Evolutionary conservation across 1,140 invertebrate genomes (phyloP), one percentile per base, ranked within the genome.

Genomic region (Drusus annulatus): DNA sequence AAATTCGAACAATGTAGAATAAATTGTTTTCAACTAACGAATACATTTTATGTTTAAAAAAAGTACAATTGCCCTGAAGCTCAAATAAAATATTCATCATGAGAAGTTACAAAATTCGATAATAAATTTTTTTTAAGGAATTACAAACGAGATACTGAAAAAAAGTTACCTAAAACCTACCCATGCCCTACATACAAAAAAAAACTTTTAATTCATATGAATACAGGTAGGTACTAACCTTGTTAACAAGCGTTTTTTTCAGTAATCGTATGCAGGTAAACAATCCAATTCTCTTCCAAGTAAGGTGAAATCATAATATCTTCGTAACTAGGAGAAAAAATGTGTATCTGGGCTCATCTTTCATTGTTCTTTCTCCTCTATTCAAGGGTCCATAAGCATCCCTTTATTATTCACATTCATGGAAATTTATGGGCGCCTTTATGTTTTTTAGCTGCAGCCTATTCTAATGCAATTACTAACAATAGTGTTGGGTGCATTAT

Each of bases 401-500:
- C 62, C 62, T 31, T 65, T n/a, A 45, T 45, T 28, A 13, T 13
- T 10, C 62, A 65, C 21, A 28, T 36, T 65, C 62, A n/a, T 31
- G 23, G 31, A 36, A 65, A n/a, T 15, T 15, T 36, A 25, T 16
- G n/a, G 28, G 62, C 62, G 62, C 62, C 23, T 25, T 65, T 65
- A 65, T 65, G n/a, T 28, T 21, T 65, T 65, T 65, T 65, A 65
- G 17, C 31, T 36, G 31, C 23, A 28, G 23, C 62, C 19, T n/a
- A 65, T 65, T 65, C 62, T 16, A 65, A 36, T 36, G 62, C 23
- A 65, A 65, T 65, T 65, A 65, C 25, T 16, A 28, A 65, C 62
- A 65, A 65, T 65, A 28, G 21, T n/a, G 5, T 31, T 65, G 62
- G n/a, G 31, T 21, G 23, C n/a, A 65, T 65, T 65, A 65, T 65